Evolutionary conservation across 2,888 invertebrate species (phyloP).

Genomic region (Patella ulyssiponensis): DNA sequence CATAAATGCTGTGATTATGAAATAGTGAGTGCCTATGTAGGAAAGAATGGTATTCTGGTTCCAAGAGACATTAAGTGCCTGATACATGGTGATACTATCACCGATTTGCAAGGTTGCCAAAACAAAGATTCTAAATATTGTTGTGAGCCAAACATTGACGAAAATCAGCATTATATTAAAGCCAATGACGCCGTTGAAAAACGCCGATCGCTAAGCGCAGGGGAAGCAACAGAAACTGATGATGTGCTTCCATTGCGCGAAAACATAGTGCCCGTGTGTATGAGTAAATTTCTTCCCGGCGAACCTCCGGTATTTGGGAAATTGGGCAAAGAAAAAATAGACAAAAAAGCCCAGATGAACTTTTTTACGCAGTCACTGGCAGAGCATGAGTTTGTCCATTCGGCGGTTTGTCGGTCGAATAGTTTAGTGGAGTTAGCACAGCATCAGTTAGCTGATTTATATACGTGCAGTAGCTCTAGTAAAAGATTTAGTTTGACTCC

Average conservation of each 20-base stretch:
- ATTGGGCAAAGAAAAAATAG: slow-evolving; percentile 20
- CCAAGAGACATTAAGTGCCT: neutral
- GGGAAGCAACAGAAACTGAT: neutral
- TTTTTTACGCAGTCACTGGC: slow-evolving; percentile 33
- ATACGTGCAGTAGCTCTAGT: slow-evolving; percentile 30
- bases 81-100: slow-evolving; percentile 3
- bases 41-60: neutral
- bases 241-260: neutral
- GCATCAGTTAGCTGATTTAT: slow-evolving; percentile 37
- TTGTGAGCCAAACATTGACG: neutral
- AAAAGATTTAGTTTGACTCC: slow-evolving; percentile 53
- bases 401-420: slow-evolving; percentile 44
- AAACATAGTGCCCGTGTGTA: neutral
- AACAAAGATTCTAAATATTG: neutral
- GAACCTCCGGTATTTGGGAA: neutral
- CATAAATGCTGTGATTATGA: slow-evolving; percentile 21
- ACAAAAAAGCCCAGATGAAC: slow-evolving; percentile 33
- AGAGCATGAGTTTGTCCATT: slow-evolving; percentile 26
- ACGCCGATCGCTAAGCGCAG: neutral
- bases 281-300: neutral
- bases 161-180: neutral
- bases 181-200: neutral
- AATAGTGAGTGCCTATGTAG: neutral
- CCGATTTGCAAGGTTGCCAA: neutral
- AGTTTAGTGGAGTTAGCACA: slow-evolving; percentile 55